Evolutionary conservation across 2,888 invertebrate genomes (phyloP).

Genomic region (Drosophila subsilvestris): DNA sequence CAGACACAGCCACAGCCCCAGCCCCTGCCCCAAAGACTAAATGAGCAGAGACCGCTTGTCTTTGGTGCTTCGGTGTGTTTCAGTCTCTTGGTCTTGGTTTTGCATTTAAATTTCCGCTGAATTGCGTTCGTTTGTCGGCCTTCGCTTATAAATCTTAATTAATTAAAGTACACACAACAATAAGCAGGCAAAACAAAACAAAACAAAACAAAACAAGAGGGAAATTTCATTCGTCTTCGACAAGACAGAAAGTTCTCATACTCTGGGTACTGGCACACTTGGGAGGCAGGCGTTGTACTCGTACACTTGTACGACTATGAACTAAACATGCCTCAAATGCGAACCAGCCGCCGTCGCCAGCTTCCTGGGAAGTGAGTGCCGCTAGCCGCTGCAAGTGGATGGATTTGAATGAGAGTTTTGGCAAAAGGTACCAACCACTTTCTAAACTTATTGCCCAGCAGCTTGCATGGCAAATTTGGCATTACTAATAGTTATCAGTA

Average conservation of each 20-base stretch:
- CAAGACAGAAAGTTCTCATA: slow-evolving; percentile 9
- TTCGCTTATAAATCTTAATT: slow-evolving; percentile 79
- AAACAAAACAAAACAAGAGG: slow-evolving; percentile 4
- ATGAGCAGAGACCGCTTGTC: slow-evolving; percentile 53
- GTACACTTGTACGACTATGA: not conserved
- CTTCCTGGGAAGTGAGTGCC: not conserved
- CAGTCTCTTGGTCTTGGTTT: slow-evolving; percentile 22
- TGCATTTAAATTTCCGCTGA: slow-evolving; percentile 78
- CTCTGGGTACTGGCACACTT: not conserved
- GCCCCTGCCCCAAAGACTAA: not conserved
- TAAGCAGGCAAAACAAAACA: slow-evolving; percentile 30
- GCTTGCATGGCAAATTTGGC: too few relatives aligned
- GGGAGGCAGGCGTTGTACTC: not conserved
- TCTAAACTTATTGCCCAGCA: too few relatives aligned
- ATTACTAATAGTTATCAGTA: too few relatives aligned
- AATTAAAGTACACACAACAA: slow-evolving; percentile 74
- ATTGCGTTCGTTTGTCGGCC: slow-evolving; percentile 51
- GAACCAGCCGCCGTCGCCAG: not conserved
- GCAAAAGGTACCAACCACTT: too few relatives aligned
- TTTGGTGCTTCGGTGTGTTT: slow-evolving; percentile 18
- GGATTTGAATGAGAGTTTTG: too few relatives aligned
- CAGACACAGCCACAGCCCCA: too few relatives aligned
- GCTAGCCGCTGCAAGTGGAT: too few relatives aligned
- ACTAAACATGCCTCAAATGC: not conserved
- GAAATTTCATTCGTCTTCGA: slow-evolving; percentile 17